Conservation (phyloP, 2,888 invertebrate genomes). For the Leptogaster cylindrica region DNA sequence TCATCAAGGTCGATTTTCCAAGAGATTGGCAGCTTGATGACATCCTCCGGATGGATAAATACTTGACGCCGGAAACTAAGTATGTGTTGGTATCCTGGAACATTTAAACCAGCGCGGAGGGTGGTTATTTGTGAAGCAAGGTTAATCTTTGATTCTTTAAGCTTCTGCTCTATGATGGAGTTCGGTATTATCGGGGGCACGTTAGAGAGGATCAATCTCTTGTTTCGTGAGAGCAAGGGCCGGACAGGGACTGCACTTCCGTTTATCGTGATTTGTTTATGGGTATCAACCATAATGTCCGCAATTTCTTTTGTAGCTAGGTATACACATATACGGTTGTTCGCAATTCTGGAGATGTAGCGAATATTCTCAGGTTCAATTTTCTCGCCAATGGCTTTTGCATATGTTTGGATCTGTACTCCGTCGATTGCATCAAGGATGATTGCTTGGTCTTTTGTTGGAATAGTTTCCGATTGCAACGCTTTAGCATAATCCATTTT, state of each 20-base stretch:
- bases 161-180: neutral
- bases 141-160: too few species aligned
- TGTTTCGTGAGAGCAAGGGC: neutral
- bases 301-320: neutral
- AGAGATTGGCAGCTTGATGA: neutral
- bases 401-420: neutral
- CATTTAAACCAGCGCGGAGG: neutral
- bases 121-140: neutral
- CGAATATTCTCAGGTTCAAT: neutral
- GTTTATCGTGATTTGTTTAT: neutral
- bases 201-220: neutral
- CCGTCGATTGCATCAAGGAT: neutral
- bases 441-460: neutral
- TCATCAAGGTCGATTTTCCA: neutral
- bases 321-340: neutral
- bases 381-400: neutral
- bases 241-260: too few species aligned
- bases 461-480: too few species aligned
- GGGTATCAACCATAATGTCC: neutral
- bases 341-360: neutral
- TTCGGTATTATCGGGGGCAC: neutral
- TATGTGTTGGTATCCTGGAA: neutral
- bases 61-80: neutral
- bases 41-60: neutral
- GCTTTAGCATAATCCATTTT: too few species aligned